Evolutionary conservation across 2,113 vertebrate species (phyloP).

Genomic region (Gallinago media): DNA sequence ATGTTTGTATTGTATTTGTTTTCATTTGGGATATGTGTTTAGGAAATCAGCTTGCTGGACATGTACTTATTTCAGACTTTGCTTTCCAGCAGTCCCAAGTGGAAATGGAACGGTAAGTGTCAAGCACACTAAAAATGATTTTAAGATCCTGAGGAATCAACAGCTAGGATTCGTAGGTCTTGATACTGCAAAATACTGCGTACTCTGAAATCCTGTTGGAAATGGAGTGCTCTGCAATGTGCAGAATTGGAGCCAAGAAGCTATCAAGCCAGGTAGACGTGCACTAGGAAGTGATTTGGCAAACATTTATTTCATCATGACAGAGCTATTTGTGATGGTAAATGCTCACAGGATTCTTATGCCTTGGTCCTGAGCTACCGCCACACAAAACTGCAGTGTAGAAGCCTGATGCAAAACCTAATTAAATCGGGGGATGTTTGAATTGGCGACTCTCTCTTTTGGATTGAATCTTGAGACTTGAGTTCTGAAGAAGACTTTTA

Average conservation of each 20-base stretch:
- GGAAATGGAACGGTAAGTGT: neutral
- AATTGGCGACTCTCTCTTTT: neutral
- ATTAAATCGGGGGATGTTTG: neutral
- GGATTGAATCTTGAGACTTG: neutral
- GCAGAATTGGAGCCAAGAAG: neutral
- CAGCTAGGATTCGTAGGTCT: neutral
- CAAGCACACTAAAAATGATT: neutral
- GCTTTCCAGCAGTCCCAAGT: neutral
- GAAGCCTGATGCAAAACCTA: neutral
- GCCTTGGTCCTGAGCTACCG: neutral
- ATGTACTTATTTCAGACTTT: neutral
- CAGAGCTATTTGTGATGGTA: conserved; percentile 6
- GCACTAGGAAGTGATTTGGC: neutral
- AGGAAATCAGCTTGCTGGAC: neutral
- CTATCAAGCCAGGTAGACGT: neutral
- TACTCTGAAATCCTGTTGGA: neutral
- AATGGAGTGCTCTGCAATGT: neutral
- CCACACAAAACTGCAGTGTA: neutral
- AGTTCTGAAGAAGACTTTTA: neutral
- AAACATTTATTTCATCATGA: neutral
- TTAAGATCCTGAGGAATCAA: neutral
- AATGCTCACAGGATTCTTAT: neutral
- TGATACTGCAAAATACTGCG: neutral
- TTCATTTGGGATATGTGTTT: neutral
- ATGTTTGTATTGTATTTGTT: neutral